Percentiles rank a stretch among this genome's conserved stretches.
phyloP scores from a whole-genome alignment of 2,113 vertebrate genomes.

The Misgurnus anguillicaudatus region DNA sequence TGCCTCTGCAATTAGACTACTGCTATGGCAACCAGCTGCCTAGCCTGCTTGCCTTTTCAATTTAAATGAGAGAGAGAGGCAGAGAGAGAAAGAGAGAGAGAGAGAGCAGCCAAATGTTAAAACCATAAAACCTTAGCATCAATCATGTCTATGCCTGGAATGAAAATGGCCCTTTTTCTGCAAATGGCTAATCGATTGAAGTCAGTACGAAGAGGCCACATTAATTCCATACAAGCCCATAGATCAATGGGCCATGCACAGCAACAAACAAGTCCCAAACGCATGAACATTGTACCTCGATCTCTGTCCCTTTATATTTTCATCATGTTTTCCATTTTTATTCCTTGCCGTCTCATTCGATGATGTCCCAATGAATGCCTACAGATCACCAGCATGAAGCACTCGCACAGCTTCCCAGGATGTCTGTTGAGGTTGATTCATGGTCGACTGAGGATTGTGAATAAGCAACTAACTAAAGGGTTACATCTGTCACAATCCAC shows the following conservation, averaged over 20 bases:
- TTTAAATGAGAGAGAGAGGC: slow-evolving; percentile 19
- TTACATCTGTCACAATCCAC: slow-evolving; percentile 16
- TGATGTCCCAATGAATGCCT: slow-evolving; percentile 4
- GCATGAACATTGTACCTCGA: slow-evolving; percentile 1
- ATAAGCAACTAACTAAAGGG: slow-evolving; percentile 1
- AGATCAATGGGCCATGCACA: slow-evolving; percentile 21
- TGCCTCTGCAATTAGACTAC: slow-evolving; percentile 54
- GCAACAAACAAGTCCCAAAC: background rate
- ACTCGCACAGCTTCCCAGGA: slow-evolving; percentile 13
- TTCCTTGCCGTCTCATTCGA: slow-evolving; percentile 27
- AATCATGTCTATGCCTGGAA: slow-evolving; percentile 36
- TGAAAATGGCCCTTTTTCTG: slow-evolving; percentile 35
- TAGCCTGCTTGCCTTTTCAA: slow-evolving; percentile 41
- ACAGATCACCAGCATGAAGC: slow-evolving; percentile 17
- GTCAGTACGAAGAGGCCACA: slow-evolving; percentile 11
- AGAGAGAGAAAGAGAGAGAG: background rate
- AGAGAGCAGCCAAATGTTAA: slow-evolving; percentile 9
- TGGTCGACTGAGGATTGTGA: slow-evolving; percentile 11
- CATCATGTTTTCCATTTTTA: slow-evolving; percentile 20
- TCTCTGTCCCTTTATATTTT: slow-evolving; percentile 20
- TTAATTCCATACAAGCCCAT: slow-evolving; percentile 19
- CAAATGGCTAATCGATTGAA: slow-evolving; percentile 35
- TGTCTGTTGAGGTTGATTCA: slow-evolving; percentile 11
- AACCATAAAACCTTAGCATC: slow-evolving; percentile 30
- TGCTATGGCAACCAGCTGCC: slow-evolving; percentile 56